phyloP scores from a whole-genome alignment of 2,888 invertebrate genomes.

The Mesorhabditis belari region DNA sequence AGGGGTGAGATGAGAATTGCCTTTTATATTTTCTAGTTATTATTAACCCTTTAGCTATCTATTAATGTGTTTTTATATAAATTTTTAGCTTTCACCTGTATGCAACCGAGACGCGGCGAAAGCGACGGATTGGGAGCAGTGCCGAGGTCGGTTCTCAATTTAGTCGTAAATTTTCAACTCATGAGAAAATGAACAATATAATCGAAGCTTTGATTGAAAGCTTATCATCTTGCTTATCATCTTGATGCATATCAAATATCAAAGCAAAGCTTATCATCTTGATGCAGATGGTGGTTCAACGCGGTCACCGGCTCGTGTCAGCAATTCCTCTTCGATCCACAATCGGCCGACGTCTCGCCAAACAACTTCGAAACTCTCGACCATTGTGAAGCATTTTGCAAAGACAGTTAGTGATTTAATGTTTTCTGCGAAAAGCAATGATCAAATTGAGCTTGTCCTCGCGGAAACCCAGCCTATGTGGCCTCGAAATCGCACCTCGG shows the following conservation, averaged over 20 bases:
- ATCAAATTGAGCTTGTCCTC: constrained; percentile 26
- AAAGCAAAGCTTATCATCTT: background rate
- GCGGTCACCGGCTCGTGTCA: constrained; percentile 33
- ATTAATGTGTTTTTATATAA: background rate
- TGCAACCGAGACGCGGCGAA: constrained; percentile 35
- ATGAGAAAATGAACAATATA: no score
- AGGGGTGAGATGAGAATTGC: constrained; percentile 7
- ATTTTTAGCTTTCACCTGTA: constrained; percentile 33
- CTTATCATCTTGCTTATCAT: no score
- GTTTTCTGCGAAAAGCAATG: background rate
- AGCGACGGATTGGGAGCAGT: constrained; percentile 31
- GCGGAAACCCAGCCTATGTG: constrained; percentile 29
- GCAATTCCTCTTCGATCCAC: constrained; percentile 36
- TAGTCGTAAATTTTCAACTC: no score
- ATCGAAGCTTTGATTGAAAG: no score
- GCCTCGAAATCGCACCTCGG: constrained; percentile 16
- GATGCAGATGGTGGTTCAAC: constrained; percentile 31
- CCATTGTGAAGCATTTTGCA: constrained; percentile 34
- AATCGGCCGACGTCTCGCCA: constrained; percentile 23
- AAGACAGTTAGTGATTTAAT: constrained; percentile 21
- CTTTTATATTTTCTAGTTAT: background rate
- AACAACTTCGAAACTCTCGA: constrained; percentile 37
- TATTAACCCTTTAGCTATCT: background rate
- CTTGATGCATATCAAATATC: no score
- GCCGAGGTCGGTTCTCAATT: constrained; percentile 8